These are phyloP conservation scores for Perca flavescens DNA, from an alignment of 2,113 vertebrate species.

Conservation along the genomic window DNA sequence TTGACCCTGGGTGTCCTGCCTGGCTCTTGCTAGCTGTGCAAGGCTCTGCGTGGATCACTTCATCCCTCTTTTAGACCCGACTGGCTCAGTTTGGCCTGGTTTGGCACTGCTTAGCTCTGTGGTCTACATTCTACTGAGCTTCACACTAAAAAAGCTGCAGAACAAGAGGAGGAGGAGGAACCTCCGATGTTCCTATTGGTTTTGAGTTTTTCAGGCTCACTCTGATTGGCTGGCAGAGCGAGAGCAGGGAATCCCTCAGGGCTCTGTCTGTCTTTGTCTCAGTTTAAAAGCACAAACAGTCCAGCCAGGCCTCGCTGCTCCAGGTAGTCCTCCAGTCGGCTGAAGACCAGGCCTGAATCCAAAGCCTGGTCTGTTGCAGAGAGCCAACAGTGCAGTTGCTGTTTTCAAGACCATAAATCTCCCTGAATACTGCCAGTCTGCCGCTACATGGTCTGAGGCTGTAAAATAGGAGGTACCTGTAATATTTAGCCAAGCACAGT, in stretches of 20 bases:
- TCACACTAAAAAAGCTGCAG: constrained; percentile 31
- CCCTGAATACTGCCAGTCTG: neutral
- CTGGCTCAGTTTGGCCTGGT: neutral
- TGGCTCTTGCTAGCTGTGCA: neutral
- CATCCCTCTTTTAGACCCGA: neutral
- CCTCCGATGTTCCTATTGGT: constrained; percentile 60
- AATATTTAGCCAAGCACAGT: constrained; percentile 6
- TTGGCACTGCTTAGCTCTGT: neutral
- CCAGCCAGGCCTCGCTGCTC: constrained; percentile 30
- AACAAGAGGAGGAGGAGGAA: constrained; percentile 54
- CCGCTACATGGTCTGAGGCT: constrained; percentile 7
- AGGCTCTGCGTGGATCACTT: neutral
- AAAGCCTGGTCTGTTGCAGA: neutral
- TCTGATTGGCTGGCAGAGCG: constrained; percentile 67
- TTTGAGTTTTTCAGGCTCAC: neutral
- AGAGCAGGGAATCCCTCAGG: constrained; percentile 61
- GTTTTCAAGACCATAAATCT: constrained; percentile 14
- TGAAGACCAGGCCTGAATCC: neutral
- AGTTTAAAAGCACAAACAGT: constrained; percentile 58
- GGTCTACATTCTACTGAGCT: constrained; percentile 25
- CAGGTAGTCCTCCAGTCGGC: constrained; percentile 24
- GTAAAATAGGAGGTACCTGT: constrained; percentile 1
- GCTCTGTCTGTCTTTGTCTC: constrained; percentile 54
- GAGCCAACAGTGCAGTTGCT: constrained; percentile 3
- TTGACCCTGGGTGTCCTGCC: neutral